A percentile compares a stretch with the other conserved stretches of the same genome.
phyloP scores from a whole-genome alignment of 1,140 invertebrate genomes.

The Lasioglossum baleicum region DNA sequence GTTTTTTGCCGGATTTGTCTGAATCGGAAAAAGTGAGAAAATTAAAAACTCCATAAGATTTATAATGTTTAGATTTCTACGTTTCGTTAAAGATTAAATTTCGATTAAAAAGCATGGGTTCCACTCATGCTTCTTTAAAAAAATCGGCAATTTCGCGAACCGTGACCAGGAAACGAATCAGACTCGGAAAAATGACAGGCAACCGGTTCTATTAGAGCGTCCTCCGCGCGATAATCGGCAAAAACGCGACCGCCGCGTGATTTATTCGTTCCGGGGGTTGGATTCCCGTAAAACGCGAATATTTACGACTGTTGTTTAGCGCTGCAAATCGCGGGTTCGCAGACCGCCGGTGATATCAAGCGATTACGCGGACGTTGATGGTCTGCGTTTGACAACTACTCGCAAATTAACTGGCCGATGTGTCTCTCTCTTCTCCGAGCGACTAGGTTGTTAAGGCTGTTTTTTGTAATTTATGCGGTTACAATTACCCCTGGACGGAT shows the following conservation, averaged over 20 bases:
- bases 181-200: conserved; percentile 9
- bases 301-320: conserved; percentile 15
- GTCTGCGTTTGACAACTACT: background rate
- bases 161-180: conserved; percentile 41
- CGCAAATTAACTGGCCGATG: background rate
- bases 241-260: conserved; percentile 1
- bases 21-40: too few relatives aligned
- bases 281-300: conserved; percentile 9
- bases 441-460: background rate
- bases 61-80: too few relatives aligned
- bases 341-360: background rate
- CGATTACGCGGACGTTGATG: background rate
- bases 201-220: conserved; percentile 25
- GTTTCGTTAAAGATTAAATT: background rate
- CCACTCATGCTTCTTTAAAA: too few relatives aligned
- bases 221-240: background rate
- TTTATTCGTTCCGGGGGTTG: conserved; percentile 19
- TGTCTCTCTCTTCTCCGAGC: too few relatives aligned
- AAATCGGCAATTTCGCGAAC: conserved; percentile 23
- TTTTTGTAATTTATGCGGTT: background rate
- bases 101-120: background rate
- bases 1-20: too few relatives aligned
- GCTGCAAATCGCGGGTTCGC: background rate
- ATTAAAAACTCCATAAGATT: too few relatives aligned
- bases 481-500: background rate